Evolutionary conservation across 2,888 invertebrate genomes (phyloP), one percentile per base, ranked within the genome.

Genomic region (Colletes collaris): DNA sequence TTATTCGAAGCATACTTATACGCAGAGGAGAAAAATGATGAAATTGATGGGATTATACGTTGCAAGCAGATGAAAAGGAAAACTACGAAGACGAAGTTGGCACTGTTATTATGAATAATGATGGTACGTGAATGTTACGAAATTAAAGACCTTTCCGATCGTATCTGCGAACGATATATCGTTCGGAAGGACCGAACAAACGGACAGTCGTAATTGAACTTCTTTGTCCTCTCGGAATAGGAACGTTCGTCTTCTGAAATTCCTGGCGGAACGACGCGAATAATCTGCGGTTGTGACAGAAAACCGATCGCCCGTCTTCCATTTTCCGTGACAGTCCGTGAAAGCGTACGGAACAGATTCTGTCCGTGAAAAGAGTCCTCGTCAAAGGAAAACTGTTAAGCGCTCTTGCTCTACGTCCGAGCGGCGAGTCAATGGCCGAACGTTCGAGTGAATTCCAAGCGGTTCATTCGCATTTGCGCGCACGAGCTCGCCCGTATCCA

Each of bases 401-500:
- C 74, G 44, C 40, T 59, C 37, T n/a, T 53, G 0, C 16, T n/a
- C 69, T n/a, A 8, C 4, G n/a, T 13, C 55, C 37, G 11, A 19
- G n/a, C 40, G 35, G 10, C 4, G 62, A 73, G 79, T 72, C 63
- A 79, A 71, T 50, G 71, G 46, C 79, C 79, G 67, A n/a, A 50
- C 50, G 59, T 69, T 65, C 53, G 46, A 53, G 73, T 58, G 72
- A 74, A 79, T 80, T 77, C 83, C 66, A 64, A 27, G 44, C 62
- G 66, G 55, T 58, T 81, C 80, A 80, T 86, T 86, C 65, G 83
- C 83, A 79, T 86, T 86, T 83, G 79, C 67, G 37, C 50, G 13
- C 6, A 37, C 70, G 58, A 27, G 40, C 62, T 50, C n/a, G 59
- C 35, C 60, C 69, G 79, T 79, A 82, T 76, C 82, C 82, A 77